Conservation (phyloP, 2,113 vertebrate genomes). For the Chaenocephalus aceratus region DNA sequence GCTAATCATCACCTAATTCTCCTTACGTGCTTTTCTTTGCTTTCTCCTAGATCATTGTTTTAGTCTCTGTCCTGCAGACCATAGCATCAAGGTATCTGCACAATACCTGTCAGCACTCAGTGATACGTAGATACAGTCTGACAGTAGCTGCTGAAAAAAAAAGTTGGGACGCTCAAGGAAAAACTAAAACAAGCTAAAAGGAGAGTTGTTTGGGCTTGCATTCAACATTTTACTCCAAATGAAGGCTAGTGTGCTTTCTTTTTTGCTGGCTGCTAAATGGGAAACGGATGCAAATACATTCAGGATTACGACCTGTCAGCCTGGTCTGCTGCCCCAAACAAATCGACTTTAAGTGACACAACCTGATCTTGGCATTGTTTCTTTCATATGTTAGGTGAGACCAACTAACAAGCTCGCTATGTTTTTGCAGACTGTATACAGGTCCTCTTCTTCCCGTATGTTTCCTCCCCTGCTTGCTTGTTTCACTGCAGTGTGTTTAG, state of each 20-base stretch:
- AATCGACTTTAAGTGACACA: not conserved
- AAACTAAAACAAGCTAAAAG: not conserved
- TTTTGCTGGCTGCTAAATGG: not conserved
- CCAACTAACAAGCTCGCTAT: not conserved
- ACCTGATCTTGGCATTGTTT: not conserved
- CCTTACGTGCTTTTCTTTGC: no score
- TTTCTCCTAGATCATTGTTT: not conserved
- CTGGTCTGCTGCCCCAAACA: not conserved
- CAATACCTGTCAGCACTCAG: not conserved
- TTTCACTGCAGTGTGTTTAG: slow-evolving; percentile 17
- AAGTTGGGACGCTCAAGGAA: not conserved
- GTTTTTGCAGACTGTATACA: not conserved
- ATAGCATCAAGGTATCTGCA: not conserved
- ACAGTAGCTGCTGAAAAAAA: not conserved
- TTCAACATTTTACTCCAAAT: not conserved
- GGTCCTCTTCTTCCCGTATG: not conserved
- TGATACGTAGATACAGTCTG: not conserved
- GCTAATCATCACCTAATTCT: no score
- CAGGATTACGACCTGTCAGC: not conserved
- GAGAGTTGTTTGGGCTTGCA: not conserved
- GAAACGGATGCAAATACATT: no score
- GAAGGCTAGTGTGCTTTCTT: not conserved
- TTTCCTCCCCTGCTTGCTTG: not conserved
- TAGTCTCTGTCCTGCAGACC: no score
- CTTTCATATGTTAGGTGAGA: not conserved